Conservation (phyloP, 2,797 vertebrate genomes). For the Gadopsis bispinosus region DNA sequence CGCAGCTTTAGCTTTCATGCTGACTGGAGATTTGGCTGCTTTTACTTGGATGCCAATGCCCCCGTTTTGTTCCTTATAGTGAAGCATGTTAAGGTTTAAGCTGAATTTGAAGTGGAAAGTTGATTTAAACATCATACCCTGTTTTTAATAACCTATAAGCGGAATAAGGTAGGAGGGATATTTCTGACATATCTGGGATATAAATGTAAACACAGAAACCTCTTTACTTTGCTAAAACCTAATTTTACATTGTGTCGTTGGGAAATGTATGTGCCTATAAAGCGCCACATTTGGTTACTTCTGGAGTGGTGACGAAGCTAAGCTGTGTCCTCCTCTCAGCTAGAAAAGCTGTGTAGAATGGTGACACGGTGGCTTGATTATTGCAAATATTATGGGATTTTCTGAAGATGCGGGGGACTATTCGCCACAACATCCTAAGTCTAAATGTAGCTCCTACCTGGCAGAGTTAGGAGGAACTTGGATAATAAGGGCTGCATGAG, state of each 20-base stretch:
- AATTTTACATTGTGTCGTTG: not conserved
- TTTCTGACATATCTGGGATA: not conserved
- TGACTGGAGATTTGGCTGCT: not conserved
- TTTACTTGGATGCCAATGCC: not conserved
- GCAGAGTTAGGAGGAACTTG: not conserved
- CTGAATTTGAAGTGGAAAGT: not conserved
- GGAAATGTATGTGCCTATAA: not conserved
- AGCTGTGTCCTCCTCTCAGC: not conserved
- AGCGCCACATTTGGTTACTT: not conserved
- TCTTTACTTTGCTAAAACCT: not conserved
- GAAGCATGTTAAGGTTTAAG: not conserved
- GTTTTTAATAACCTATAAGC: not conserved
- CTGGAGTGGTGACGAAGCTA: not conserved
- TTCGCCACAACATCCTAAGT: not conserved
- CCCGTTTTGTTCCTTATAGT: not conserved
- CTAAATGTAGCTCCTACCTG: not conserved
- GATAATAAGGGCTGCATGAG: too few species aligned
- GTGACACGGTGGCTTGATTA: not conserved
- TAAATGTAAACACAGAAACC: not conserved
- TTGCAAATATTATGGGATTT: not conserved
- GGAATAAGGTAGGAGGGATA: slow-evolving; percentile 1
- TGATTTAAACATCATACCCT: slow-evolving; percentile 1
- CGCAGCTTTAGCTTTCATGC: too few species aligned
- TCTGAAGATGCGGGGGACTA: not conserved
- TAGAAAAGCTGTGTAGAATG: not conserved